Base-by-base conservation (phyloP, 2,888 invertebrate genomes). In the Cataglyphis albicans region DNA sequence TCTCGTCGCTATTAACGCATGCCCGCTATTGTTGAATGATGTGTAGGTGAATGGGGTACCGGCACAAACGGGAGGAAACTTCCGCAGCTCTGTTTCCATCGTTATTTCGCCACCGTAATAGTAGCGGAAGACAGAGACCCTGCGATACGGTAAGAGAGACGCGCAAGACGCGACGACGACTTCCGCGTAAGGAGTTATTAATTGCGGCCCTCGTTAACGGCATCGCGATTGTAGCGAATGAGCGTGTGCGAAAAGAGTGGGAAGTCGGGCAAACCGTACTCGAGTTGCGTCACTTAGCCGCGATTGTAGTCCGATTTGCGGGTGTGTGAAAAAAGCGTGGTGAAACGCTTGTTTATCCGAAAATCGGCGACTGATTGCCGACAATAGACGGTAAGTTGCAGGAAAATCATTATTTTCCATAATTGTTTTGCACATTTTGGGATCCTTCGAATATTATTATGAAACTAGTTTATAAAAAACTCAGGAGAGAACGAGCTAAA, bases 111-210 rank as follows among this genome's bases (percentile, higher is more conserved):
- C 72, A 35, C 61, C 25, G 59, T 85, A 85, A 85, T 61, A 61
- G 59, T 74, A 80, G 32, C 32, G 78, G 18, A 73, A 48, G 59
- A 44, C 55, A 21, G 4, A 65, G 65, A 63, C 9, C 48, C 18
- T 6, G 63, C 74, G 74, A 74, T 61, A 63, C 38, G 67, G 55
- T 68, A 73, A 41, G 57, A 72, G 57, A 75, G 86, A 75, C 80
- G 84, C 41, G 55, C n/a, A n/a, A n/a, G 61, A 52, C 59, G 59
- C 63, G 63, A 70, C 84, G n/a, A n/a, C n/a, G n/a, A n/a, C n/a
- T 88, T 88, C 86, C 86, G 88, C 73, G 78, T 86, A 68, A 63
- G 63, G 29, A 75, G 65, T 88, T 88, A 86, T 88, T 88, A 88
- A 88, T 88, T 82, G 81, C 81, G 25, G 55, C 67, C 29, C 89